Conservation (phyloP, 2,113 vertebrate genomes). For the Ceuthmochares aereus region DNA sequence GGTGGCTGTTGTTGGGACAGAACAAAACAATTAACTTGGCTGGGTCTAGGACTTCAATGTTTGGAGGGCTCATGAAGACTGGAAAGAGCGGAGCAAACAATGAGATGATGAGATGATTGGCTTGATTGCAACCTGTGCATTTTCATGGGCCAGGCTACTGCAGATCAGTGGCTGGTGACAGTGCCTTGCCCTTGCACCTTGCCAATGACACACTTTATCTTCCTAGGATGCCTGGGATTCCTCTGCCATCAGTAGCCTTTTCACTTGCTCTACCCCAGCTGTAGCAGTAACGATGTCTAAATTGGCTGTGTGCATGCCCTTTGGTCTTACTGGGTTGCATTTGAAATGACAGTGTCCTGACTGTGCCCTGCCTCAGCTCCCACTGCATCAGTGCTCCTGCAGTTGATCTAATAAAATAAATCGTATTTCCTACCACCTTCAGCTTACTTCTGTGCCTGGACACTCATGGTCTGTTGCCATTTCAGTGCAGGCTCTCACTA, state of each 20-base stretch:
- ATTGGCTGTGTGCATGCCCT: not conserved
- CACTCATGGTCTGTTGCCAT: not conserved
- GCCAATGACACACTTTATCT: not conserved
- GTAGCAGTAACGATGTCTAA: not conserved
- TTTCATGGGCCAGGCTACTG: not conserved
- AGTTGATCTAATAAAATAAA: not conserved
- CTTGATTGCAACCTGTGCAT: not conserved
- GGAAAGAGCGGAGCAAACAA: not conserved
- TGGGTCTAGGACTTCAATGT: not conserved
- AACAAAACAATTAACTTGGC: not conserved
- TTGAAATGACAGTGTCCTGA: not conserved
- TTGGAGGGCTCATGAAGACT: not conserved
- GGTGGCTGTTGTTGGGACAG: not conserved
- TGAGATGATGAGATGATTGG: not conserved
- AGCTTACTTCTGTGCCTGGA: not conserved
- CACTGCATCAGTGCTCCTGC: not conserved
- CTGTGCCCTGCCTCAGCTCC: conserved; percentile 15
- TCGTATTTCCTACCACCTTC: not conserved
- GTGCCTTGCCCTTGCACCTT: not conserved
- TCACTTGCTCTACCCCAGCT: not conserved
- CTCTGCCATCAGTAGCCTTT: not conserved
- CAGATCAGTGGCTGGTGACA: not conserved
- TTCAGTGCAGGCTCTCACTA: not conserved
- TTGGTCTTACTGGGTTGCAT: not conserved
- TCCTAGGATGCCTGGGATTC: not conserved